Conservation (phyloP, 2,113 vertebrate genomes). For the Hemibates koningsi region DNA sequence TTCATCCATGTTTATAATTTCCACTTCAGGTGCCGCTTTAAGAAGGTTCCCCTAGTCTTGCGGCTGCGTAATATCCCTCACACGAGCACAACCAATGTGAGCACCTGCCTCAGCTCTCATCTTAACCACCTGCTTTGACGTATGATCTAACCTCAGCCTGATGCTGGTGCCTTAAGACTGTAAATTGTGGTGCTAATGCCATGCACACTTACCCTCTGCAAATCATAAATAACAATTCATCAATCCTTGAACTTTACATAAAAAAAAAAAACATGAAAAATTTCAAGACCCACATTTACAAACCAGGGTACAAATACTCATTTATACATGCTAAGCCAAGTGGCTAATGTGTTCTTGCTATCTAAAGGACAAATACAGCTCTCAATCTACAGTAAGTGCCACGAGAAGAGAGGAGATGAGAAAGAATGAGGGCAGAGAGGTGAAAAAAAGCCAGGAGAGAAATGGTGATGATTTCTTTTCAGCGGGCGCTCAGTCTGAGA, state of each 20-base stretch:
- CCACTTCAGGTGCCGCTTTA: not conserved
- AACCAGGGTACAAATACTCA: not conserved
- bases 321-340: not conserved
- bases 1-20: not conserved
- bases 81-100: not conserved
- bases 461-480: constrained; percentile 12
- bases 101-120: not conserved
- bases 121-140: not conserved
- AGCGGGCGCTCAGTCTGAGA: not conserved
- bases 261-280: not conserved
- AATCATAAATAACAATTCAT: not conserved
- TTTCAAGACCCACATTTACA: not conserved
- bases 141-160: not conserved
- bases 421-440: not conserved
- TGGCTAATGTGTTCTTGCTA: not conserved
- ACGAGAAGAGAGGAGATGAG: not conserved
- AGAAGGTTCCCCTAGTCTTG: not conserved
- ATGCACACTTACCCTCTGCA: not conserved
- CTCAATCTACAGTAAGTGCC: not conserved
- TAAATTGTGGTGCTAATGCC: not conserved
- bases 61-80: not conserved
- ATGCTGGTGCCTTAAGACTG: not conserved
- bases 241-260: not conserved
- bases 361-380: not conserved
- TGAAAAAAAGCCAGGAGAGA: not conserved